Base-by-base conservation (phyloP, 2,797 vertebrate species). In the Thunnus albacares region DNA sequence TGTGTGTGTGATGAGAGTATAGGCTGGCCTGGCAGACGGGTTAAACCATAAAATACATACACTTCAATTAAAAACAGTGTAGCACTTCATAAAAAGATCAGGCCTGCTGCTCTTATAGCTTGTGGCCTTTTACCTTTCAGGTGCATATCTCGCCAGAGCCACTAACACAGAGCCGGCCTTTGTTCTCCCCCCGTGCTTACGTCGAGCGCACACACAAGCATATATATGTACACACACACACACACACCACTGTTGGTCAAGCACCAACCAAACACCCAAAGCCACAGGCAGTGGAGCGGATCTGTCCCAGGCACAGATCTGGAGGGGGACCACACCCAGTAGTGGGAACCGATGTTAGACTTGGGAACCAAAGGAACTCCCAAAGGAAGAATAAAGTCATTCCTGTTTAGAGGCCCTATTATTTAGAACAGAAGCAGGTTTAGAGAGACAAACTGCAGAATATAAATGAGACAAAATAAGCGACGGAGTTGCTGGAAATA, bases 361-460 rank as follows among this genome's bases (percentile, higher is more conserved):
- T 75, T 76, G 71, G 66, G 80, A 90, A 79, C 81, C 20, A 22
- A 64, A 62, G 77, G 51, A 90, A 89, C 80, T 90, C 91, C 88
- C 90, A 80, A 38, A 79, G 90, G 88, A 93, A 89, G 88, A 83
- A 86, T 85, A 41, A 85, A 86, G 77, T 89, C 81, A 83, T 85
- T 89, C 51, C 87, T 90, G 75, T 88, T 89, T 79, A 75, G 53
- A 56, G 60, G 11, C 47, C 18, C 15, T 62, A 41, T 69, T 56
- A 66, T 82, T 80, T 43, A 65, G 62, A 75, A 17, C 49, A 75
- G 51, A 84, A 66, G 41, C 71, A 70, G 60, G 41, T 82, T 85
- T 18, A 1, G 22, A 38, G 28, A 35, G 41, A 26, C 28, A 13
- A 62, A 51, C 53, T 12, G 28, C 53, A 24, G 43, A 84, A 74